phyloP scores from a whole-genome alignment of 2,797 vertebrate genomes.

The Orestias chungarensis region DNA sequence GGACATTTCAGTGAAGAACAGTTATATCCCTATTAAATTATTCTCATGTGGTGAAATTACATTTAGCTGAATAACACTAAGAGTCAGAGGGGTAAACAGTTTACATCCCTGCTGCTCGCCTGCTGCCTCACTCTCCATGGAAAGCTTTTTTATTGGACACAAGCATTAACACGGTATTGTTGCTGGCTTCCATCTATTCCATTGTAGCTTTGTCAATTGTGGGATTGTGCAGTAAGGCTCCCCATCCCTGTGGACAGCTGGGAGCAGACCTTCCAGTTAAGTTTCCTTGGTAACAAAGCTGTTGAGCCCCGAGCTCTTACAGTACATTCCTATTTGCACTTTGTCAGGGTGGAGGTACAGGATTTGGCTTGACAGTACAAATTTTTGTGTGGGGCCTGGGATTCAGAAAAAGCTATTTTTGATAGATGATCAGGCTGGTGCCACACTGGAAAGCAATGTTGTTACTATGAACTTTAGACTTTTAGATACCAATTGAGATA shows the following conservation, averaged over 20 bases:
- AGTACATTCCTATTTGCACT: constrained; percentile 69
- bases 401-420: constrained; percentile 58
- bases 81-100: constrained; percentile 8
- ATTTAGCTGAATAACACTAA: not conserved
- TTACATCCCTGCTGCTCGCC: constrained; percentile 7
- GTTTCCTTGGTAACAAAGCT: constrained; percentile 74
- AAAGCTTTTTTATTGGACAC: constrained; percentile 48
- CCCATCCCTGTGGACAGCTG: constrained; percentile 45
- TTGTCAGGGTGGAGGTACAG: constrained; percentile 63
- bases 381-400: constrained; percentile 48
- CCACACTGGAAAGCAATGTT: not conserved
- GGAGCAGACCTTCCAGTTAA: constrained; percentile 48
- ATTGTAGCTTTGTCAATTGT: constrained; percentile 41
- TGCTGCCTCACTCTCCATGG: constrained; percentile 27
- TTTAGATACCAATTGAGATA: not conserved
- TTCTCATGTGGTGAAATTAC: constrained; percentile 9
- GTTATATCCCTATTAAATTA: not conserved
- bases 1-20: not conserved
- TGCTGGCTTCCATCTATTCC: constrained; percentile 49
- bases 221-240: constrained; percentile 47
- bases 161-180: constrained; percentile 37
- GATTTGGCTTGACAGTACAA: constrained; percentile 65
- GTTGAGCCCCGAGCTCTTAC: constrained; percentile 61
- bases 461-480: not conserved
- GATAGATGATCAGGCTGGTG: constrained; percentile 60